A percentile compares a stretch with the other conserved stretches of the same genome.
Evolutionary conservation across 1,140 invertebrate genomes (phyloP).

Genomic region (Leptinotarsa defecta): DNA sequence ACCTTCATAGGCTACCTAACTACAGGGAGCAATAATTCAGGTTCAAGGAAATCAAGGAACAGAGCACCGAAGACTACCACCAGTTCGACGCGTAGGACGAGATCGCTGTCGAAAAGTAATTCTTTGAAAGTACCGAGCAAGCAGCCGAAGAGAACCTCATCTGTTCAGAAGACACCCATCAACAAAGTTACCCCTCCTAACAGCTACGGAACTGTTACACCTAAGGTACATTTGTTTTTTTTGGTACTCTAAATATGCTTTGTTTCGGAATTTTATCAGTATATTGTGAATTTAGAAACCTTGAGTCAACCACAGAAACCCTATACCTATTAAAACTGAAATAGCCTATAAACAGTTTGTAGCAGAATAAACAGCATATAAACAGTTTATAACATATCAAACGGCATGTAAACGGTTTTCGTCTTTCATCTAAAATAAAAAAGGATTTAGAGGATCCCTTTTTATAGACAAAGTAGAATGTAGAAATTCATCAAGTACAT

Average conservation of each 20-base stretch:
- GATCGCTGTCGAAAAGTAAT: constrained; percentile 21
- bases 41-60: constrained; percentile 4
- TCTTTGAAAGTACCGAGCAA: neutral
- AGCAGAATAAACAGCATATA: no score
- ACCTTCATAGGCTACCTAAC: constrained; percentile 25
- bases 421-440: no score
- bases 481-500: no score
- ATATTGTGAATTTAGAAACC: no score
- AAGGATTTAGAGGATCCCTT: no score
- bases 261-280: no score
- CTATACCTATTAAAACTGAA: no score
- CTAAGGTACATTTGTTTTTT: constrained; percentile 19
- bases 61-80: neutral
- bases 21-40: constrained; percentile 25
- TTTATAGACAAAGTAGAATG: no score
- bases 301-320: no score
- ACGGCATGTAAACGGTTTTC: no score
- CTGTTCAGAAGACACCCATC: neutral
- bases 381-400: no score
- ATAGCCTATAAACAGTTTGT: no score
- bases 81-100: neutral
- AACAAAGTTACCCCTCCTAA: constrained; percentile 18
- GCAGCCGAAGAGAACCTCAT: neutral
- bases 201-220: constrained; percentile 21
- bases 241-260: neutral